Evolutionary conservation across 1,140 invertebrate genomes (phyloP), one percentile per base, ranked within the genome.

Genomic region (Drosophila novamexicana): DNA sequence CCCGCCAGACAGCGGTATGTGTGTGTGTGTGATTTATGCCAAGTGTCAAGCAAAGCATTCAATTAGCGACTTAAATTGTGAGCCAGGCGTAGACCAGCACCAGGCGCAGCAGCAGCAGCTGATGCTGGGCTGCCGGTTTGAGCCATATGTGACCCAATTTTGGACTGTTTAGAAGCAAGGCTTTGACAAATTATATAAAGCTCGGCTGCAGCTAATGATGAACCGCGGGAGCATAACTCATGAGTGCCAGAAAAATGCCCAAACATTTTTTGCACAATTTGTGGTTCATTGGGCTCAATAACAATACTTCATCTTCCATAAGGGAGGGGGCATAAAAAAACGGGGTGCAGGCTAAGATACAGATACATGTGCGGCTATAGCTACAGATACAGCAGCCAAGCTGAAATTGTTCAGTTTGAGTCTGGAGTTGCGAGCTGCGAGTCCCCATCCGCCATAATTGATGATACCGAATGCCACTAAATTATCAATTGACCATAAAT

Each of bases 401-500:
- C 40, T n/a, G 59, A 36, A 34, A 49, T 47, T 14, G 59, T 50
- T 22, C 65, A 53, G 14, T 47, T 62, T 45, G 40, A 54, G 18
- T 42, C 18, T 40, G 29, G 42, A 47, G 54, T 37, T 37, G 32
- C 32, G 16, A 37, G 47, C 32, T 52, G 16, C 36, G 37, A 47
- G 44, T 47, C 29, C 54, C 45, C 29, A 22, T 47, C 52, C 64
- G 50, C 71, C 79, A 80, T 92, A 91, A 92, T 92, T 91, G 91
- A 91, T 91, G 91, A 90, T 82, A 83, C 91, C 90, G 84, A 91
- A 81, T 91, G 91, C 91, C 88, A 91, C 84, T 92, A 92, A 92
- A 92, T 92, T 91, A 92, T 92, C 91, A 92, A 92, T 92, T 92
- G 91, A 79, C 81, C 86, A 92, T 92, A 92, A 92, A 92, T 92